Base-by-base conservation (phyloP, 2,797 vertebrate genomes). In the Ciconia nigra region DNA sequence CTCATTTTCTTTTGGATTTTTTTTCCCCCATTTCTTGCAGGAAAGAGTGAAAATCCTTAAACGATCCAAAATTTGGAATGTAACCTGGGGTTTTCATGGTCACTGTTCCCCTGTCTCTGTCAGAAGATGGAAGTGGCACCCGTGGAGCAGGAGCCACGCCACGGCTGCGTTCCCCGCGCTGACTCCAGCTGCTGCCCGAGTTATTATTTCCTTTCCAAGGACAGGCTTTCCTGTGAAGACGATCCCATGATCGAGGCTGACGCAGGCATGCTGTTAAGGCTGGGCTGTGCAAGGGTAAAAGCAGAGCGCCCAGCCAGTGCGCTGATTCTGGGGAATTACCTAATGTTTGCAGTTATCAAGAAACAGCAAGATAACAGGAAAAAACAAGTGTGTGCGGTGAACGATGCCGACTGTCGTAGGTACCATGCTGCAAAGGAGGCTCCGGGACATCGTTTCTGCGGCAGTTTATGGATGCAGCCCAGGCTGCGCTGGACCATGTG, bases 101-200 rank as follows among this genome's bases (percentile, higher is more conserved):
- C 31, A 2, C 15, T 0, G 1, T 76, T 80, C 44, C 33, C 67
- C 2, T 0, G 19, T 5, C 24, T 24, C 15, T 47, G 35, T 4
- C 24, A 5, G 81, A 21, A 89, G 74, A 33, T 25, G 65, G 65
- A 65, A 26, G 81, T 5, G 35, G 29, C 79, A 57, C 39, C 18
- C 0, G 0, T 1, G n/a, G 80, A 39, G 83, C 72, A 5, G 46
- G 28, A 54, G 49, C 66, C 63, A 5, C 4, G 20, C 71, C 74
- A 1, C 0, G 1, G 70, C 84, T 19, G 61, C 33, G 0, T 7
- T 52, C 70, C 85, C 80, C 4, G 3, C n/a, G 0, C 92, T 62
- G 79, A 17, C 41, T 87, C 42, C 0, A 0, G 14, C 79, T 78
- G 65, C 79, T 85, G 77, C 87, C 44, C 1, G 5, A 28, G 70